A percentile compares a stretch with the other conserved stretches of the same genome.
Evolutionary conservation across 2,797 vertebrate species (phyloP).

Genomic region (Myoxocephalus aenaeus): DNA sequence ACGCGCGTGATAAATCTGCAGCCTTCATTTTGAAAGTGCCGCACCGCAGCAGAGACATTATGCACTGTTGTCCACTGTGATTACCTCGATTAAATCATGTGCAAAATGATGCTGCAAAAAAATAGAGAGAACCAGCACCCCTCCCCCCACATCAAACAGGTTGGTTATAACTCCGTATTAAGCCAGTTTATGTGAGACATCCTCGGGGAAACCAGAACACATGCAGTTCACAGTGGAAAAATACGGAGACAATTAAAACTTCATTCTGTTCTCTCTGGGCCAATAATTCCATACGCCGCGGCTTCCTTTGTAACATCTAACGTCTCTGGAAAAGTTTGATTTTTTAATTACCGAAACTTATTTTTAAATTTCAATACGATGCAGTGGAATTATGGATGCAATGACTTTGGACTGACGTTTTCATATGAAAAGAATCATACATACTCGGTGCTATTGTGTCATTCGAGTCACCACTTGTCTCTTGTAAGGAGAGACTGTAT

Average conservation of each 20-base stretch:
- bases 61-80: constrained; percentile 9
- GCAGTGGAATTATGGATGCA: constrained; percentile 6
- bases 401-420: neutral
- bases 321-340: neutral
- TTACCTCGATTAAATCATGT: constrained; percentile 25
- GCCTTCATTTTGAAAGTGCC: constrained; percentile 28
- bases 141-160: neutral
- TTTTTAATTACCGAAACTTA: constrained; percentile 4
- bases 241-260: constrained; percentile 23
- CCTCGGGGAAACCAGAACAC: neutral
- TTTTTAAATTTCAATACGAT: constrained; percentile 6
- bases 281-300: neutral
- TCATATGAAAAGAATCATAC: neutral
- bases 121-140: neutral
- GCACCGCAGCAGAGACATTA: constrained; percentile 12
- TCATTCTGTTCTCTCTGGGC: neutral
- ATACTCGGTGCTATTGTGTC: neutral
- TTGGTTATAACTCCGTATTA: neutral
- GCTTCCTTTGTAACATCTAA: neutral
- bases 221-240: constrained; percentile 20
- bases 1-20: constrained; percentile 26
- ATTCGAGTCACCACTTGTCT: neutral
- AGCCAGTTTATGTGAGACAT: neutral
- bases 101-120: constrained; percentile 21
- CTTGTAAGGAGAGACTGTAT: neutral